phyloP scores from a whole-genome alignment of 2,888 invertebrate genomes.

The Oscheius sp. region DNA sequence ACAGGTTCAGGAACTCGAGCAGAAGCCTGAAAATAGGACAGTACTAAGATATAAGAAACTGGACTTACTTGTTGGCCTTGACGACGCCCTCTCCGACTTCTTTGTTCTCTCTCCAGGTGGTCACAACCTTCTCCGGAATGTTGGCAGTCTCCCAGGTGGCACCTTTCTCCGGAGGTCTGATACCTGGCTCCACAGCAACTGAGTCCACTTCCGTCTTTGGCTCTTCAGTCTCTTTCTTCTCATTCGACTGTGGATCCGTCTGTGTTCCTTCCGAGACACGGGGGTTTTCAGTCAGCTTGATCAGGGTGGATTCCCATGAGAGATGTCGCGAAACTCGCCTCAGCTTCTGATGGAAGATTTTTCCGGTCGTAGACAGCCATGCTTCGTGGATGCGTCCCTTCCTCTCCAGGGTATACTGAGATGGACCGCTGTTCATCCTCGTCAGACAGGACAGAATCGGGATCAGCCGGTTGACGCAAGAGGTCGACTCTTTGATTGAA shows the following conservation, averaged over 20 bases:
- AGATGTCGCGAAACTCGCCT: constrained; percentile 47
- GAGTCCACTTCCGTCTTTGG: constrained; percentile 20
- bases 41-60: background rate
- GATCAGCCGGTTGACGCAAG: constrained; percentile 43
- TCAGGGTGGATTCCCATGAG: constrained; percentile 49
- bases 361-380: constrained; percentile 43
- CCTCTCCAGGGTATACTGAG: constrained; percentile 31
- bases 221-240: constrained; percentile 8
- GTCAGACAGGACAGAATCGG: constrained; percentile 46
- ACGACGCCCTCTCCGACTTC: constrained; percentile 36
- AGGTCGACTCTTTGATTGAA: constrained; percentile 39
- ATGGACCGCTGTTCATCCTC: constrained; percentile 19
- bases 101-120: constrained; percentile 52
- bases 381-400: constrained; percentile 45
- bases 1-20: constrained; percentile 45
- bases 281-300: constrained; percentile 44
- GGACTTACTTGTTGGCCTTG: constrained; percentile 36
- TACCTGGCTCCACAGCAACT: background rate
- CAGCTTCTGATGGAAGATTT: constrained; percentile 42
- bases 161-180: constrained; percentile 19
- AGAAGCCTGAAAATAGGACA: constrained; percentile 27
- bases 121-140: constrained; percentile 11
- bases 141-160: background rate
- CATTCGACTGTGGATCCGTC: constrained; percentile 38
- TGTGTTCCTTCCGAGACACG: constrained; percentile 45